Evolutionary conservation across 2,113 vertebrate genomes (phyloP).

Genomic region (Mellivora capensis): DNA sequence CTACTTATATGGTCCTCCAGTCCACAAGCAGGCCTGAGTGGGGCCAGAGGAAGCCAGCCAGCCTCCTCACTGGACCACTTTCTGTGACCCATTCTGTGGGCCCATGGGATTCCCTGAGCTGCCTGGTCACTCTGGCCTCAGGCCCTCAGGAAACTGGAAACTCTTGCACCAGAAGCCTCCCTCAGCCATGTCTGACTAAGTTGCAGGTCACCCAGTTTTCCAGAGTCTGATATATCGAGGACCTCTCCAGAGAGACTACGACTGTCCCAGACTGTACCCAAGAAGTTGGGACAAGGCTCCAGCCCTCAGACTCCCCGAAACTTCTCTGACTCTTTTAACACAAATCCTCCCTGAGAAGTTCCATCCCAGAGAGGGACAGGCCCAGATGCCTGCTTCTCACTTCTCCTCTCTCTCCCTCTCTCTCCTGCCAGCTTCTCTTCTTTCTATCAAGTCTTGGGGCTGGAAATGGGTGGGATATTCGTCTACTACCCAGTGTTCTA

Average conservation of each 20-base stretch:
- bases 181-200: neutral
- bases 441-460: neutral
- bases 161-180: neutral
- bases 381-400: neutral
- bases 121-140: neutral
- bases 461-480: neutral
- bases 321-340: neutral
- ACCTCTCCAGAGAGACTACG: neutral
- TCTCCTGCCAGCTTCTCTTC: neutral
- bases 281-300: neutral
- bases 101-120: neutral
- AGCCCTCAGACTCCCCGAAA: neutral
- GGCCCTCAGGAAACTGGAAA: neutral
- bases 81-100: neutral
- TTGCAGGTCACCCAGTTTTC: neutral
- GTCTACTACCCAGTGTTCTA: neutral
- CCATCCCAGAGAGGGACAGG: neutral
- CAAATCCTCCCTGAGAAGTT: neutral
- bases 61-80: neutral
- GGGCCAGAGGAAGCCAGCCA: fast-evolving
- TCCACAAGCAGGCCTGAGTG: neutral
- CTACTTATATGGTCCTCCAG: neutral
- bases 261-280: neutral
- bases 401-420: neutral
- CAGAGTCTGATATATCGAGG: neutral